Base-by-base conservation (phyloP, 2,113 vertebrate genomes). In the Gracilinanus agilis region DNA sequence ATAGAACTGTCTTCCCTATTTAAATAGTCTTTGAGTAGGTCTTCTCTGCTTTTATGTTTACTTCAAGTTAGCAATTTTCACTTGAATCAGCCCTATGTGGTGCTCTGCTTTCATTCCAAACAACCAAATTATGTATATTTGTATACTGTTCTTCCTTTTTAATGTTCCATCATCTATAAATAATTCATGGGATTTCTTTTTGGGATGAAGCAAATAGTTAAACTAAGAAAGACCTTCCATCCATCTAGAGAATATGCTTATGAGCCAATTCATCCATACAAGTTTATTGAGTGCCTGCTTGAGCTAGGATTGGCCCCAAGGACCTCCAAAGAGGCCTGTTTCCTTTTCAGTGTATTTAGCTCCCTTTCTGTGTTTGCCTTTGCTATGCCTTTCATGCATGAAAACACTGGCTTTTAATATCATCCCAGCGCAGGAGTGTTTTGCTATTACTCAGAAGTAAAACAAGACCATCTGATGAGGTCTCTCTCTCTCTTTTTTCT, bases 111-210 rank as follows among this genome's bases (percentile, higher is more conserved):
- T 90, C 56, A 94, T 96, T 97, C 96, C 95, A 94, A 96, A 97
- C 91, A 54, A 94, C 75, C 94, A 96, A 96, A 97, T 97, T 97
- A 97, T 94, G 90, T 92, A 96, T 96, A 95, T 97, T 94, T 94
- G 94, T 96, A 95, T 58, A 83, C 75, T 94, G 58, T 96, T 97
- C 94, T 95, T 96, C 24, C 93, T 96, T 95, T 96, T 95, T 89
- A 49, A 95, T 94, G 92, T 91, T 96, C 49, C 96, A 61, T 83
- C 91, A 92, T 49, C 95, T 97, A 96, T 96, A 96, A 95, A 96
- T 96, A 98, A 97, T 97, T 95, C 90, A 96, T 96, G 44, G 88
- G 3, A 90, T 56, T 10, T 96, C 44, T 92, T 96, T 96, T 96
- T 96, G 94, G 44, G 92, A 93, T 94, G 27, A 97, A 97, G 95